These are phyloP conservation scores for Meandrina meandrites DNA, from an alignment of 92 coral and sea anemone genomes.

Conservation along the genomic window DNA sequence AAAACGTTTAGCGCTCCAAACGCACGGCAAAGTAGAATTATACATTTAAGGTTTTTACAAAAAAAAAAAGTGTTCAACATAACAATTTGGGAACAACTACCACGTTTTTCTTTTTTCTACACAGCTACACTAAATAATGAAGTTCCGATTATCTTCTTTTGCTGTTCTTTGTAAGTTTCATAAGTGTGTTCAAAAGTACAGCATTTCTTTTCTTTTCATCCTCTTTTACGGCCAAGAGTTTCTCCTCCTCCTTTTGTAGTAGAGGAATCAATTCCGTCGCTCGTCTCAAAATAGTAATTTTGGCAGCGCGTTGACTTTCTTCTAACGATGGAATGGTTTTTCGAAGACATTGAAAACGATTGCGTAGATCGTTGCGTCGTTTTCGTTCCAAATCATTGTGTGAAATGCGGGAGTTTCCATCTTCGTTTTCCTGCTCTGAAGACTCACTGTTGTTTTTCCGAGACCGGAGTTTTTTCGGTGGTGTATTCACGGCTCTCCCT, in stretches of 20 bases:
- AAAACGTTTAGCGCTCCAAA: not conserved
- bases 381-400: conserved; percentile 85
- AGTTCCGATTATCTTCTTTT: conserved; percentile 13
- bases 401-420: conserved; percentile 58
- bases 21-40: not conserved
- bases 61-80: not conserved
- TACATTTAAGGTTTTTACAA: not conserved
- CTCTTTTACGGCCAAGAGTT: conserved; percentile 52
- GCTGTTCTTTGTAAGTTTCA: conserved; percentile 52
- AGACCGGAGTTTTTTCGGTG: conserved; percentile 29
- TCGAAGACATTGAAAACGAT: conserved; percentile 68
- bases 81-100: not conserved
- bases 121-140: not conserved
- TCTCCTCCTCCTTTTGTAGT: conserved; percentile 66
- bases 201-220: conserved; percentile 60
- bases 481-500: conserved; percentile 3
- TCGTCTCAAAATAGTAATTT: conserved; percentile 71
- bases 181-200: conserved; percentile 62
- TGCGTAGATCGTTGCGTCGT: conserved; percentile 80
- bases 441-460: conserved; percentile 29
- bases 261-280: conserved; percentile 64
- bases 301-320: conserved; percentile 73
- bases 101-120: not conserved
- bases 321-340: conserved; percentile 65
- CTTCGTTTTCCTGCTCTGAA: conserved; percentile 55